Base-by-base conservation (phyloP, 2,113 vertebrate species). In the Ptilonorhynchus violaceus region DNA sequence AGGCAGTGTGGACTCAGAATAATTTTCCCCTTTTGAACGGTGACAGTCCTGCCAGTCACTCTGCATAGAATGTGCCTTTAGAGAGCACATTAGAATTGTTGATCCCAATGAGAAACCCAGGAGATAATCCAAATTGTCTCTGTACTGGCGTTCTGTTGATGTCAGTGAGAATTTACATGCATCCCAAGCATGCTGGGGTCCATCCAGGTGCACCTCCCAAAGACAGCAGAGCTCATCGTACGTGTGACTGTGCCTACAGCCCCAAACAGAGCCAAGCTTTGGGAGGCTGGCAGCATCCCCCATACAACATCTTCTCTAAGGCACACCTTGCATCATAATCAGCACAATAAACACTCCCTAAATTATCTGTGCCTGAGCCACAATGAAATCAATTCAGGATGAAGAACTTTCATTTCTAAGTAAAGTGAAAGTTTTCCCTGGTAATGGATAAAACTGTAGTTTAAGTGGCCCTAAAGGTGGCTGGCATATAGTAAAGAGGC, bases 391-490 rank as follows among this genome's bases (percentile, higher is more conserved):
- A 12, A 77, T 60, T 93, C 72, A 58, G 66, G 35, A 73, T 47
- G 11, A 39, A 46, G 18, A 95, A 96, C 50, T 78, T 89, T 25
- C 37, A 60, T 85, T 84, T 78, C 37, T 47, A 68, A 82, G 85
- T 39, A 64, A 90, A 91, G 63, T n/a, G 53, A 37, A 93, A 88
- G 77, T 94, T 97, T 93, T 85, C 39, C 46, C 82, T 63, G 24
- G 30, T 59, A 76, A 92, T 75, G 60, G 76, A 85, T 78, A 92
- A 92, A 95, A 86, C 5, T 58, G 35, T 20, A 83, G 78, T 82
- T 94, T 91, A 80, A 91, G 67, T 81, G 55, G 58, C 59, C 86
- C 87, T 68, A 74, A 92, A 96, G 74, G 88, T 93, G 88, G 28
- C 21, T 91, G 79, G 70, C 68, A 62, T 50, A 64, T 46, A 64